Base-by-base conservation (phyloP, 2,888 invertebrate genomes). In the Clanis bilineata region DNA sequence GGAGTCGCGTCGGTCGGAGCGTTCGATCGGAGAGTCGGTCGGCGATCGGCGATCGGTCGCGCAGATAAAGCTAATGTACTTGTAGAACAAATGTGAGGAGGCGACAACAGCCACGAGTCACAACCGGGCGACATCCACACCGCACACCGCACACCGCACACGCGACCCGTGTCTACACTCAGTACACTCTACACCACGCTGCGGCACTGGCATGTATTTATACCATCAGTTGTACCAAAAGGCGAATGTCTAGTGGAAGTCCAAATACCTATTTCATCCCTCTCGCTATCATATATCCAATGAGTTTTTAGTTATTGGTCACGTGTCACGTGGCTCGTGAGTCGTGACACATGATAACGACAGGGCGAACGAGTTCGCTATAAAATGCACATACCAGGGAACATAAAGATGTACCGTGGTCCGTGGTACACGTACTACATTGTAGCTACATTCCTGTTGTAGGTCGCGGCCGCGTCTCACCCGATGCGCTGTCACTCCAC, bases 11-110 rank as follows among this genome's bases (percentile, higher is more conserved):
- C 36, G 25, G 41, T 21, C 21, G 7, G 12, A 38, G 23, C 0
- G 15, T 7, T 22, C 22, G 23, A 21, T 22, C 15, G 23, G 39
- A 15, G 12, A 7, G 25, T 39, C 22, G 72, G 72, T 72, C 44
- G 44, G 45, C 23, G 72, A 70, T 72, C 44, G 44, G 45, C 23
- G 47, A 51, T 51, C 67, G 67, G 69, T 62, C 65, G 61, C 70
- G 51, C 57, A 58, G 73, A 73, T 73, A 73, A 67, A 65, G 65
- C 74, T 73, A 73, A 72, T 76, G 77, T 75, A 73, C 73, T 73
- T 74, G 77, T 76, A 66, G 47, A 71, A 76, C 77, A 76, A 74
- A 76, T 74, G 72, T 72, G 67, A 36, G 22, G 28, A 28, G 56
- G 18, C 39, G 56, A 39, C 47, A n/a, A n/a, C n/a, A n/a, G n/a